Evolutionary conservation across 2,888 invertebrate species (phyloP), one percentile per base, ranked within the genome.

Genomic region (Lymantria dispar): DNA sequence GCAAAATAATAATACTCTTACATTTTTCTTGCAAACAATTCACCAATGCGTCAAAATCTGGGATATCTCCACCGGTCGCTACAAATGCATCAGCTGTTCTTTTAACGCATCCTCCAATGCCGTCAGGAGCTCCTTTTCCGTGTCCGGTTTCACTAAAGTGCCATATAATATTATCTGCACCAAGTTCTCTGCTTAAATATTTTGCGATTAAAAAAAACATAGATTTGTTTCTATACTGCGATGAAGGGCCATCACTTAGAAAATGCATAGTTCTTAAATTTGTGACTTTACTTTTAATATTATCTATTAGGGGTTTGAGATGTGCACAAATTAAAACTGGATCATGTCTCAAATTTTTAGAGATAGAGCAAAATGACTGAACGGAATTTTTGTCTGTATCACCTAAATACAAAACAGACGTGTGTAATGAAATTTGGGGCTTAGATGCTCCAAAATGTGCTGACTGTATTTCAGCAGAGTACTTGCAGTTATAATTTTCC

Each of bases 1-100:
- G 37, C 37, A 33, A 50, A 50, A 56, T 47, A 29, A 54, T 45
- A 44, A 58, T 54, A 37, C 53, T 47, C 42, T 43, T 55, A 9
- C 50, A 48, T 44, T 37, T 58, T n/a, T 52, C 41, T 37, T 48
- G 46, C n/a, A n/a, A n/a, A n/a, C n/a, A n/a, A n/a, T n/a, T n/a
- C n/a, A n/a, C n/a, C n/a, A n/a, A n/a, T n/a, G n/a, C n/a, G n/a
- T n/a, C n/a, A n/a, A n/a, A n/a, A n/a, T n/a, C n/a, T n/a, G n/a
- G n/a, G n/a, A n/a, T n/a, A n/a, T n/a, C n/a, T n/a, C n/a, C n/a
- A n/a, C n/a, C n/a, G n/a, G n/a, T n/a, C n/a, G n/a, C n/a, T n/a
- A n/a, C n/a, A n/a, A n/a, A n/a, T n/a, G n/a, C n/a, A 40, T 40
- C 40, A 14, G 40, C 12, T 40, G 15, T 40, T 3, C 40, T 12